Conservation (phyloP, 1,140 invertebrate species). For the Pseudoatta argentina region DNA sequence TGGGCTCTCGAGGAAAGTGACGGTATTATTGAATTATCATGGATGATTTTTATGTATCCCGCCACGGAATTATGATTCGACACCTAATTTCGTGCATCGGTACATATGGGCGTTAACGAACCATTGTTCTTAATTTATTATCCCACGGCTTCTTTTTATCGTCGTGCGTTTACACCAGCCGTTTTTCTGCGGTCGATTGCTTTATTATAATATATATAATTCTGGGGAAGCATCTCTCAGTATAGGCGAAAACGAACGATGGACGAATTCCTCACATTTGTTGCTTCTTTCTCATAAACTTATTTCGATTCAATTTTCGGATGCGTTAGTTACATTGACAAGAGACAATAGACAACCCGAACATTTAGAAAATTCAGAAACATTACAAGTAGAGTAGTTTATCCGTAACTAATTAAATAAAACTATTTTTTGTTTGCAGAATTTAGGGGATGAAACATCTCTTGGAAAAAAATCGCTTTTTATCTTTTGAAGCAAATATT, state of each 20-base stretch:
- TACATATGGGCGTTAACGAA: conserved; percentile 24
- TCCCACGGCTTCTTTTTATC: neutral
- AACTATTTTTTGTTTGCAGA: too few species aligned
- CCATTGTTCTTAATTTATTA: conserved; percentile 57
- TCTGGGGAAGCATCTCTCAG: neutral
- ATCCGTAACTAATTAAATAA: too few species aligned
- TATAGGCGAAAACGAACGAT: neutral
- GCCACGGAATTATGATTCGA: conserved; percentile 24
- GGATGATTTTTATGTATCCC: conserved; percentile 8
- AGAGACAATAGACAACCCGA: too few species aligned
- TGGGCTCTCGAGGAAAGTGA: neutral
- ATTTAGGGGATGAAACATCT: too few species aligned
- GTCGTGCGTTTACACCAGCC: neutral
- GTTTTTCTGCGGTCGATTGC: conserved; percentile 8
- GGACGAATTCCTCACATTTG: neutral
- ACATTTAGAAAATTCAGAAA: too few species aligned
- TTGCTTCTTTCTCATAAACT: neutral
- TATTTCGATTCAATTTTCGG: neutral
- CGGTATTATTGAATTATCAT: conserved; percentile 37
- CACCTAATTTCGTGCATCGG: conserved; percentile 22
- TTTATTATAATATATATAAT: conserved; percentile 32
- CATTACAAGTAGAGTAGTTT: too few species aligned
- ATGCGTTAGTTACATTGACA: neutral
- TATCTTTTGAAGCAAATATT: too few species aligned
- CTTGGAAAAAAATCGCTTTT: too few species aligned